Conservation (phyloP, 2,888 invertebrate genomes). For the Hydrotaea diabolus region DNA sequence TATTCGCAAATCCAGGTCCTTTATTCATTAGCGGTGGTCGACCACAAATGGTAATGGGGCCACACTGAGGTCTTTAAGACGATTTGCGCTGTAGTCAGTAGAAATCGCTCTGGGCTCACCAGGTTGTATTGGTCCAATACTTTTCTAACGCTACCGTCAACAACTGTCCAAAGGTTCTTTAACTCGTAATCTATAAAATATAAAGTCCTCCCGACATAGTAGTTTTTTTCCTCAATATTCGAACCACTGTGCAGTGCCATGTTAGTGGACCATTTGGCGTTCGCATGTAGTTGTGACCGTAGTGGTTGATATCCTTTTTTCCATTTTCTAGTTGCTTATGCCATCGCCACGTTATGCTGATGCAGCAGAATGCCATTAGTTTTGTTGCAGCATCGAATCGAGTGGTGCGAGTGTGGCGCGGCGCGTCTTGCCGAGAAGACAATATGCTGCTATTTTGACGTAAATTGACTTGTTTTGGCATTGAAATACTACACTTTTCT, state of each 20-base stretch:
- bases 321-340: neutral
- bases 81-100: too few relatives aligned
- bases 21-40: too few relatives aligned
- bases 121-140: too few relatives aligned
- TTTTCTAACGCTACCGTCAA: too few relatives aligned
- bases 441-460: conserved; percentile 55
- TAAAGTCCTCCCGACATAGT: neutral
- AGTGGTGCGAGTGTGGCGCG: neutral
- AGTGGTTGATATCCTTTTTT: conserved; percentile 37
- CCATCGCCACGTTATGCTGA: conserved; percentile 45
- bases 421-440: conserved; percentile 15
- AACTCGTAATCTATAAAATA: too few relatives aligned
- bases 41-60: too few relatives aligned
- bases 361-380: conserved; percentile 54
- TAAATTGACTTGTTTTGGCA: conserved; percentile 66
- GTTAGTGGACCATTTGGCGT: neutral
- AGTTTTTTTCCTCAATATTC: too few relatives aligned
- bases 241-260: neutral
- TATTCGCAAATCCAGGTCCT: too few relatives aligned
- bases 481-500: conserved; percentile 57
- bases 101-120: too few relatives aligned
- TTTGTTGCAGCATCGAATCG: conserved; percentile 20
- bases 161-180: too few relatives aligned
- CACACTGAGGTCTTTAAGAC: too few relatives aligned
- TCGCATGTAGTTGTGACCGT: conserved; percentile 1